Conservation (phyloP, 2,888 invertebrate species). For the Dasysyrphus albostriatus region DNA sequence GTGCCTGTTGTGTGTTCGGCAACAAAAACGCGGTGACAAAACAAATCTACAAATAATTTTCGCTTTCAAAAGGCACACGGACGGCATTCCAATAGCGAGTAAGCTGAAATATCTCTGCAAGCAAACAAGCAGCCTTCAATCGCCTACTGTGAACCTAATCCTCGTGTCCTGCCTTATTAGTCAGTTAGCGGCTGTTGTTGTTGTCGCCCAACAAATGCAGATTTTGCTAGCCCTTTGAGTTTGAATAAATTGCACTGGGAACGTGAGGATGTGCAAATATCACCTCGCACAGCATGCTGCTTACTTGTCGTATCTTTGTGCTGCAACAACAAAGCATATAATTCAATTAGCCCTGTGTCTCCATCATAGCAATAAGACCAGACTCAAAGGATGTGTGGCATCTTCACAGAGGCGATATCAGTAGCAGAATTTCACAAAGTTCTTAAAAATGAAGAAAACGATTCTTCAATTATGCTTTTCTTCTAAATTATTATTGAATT, state of each 20-base stretch:
- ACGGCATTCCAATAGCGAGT: conserved; percentile 46
- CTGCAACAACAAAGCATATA: conserved; percentile 73
- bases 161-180: conserved; percentile 74
- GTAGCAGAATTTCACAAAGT: conserved; percentile 16
- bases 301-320: conserved; percentile 63
- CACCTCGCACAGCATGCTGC: conserved; percentile 68
- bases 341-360: conserved; percentile 73
- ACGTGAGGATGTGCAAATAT: conserved; percentile 75
- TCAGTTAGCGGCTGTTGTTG: conserved; percentile 64
- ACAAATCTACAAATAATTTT: conserved; percentile 76
- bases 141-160: conserved; percentile 73
- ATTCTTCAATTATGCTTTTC: too few relatives aligned
- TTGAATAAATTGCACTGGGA: conserved; percentile 66
- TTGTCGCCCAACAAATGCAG: conserved; percentile 59
- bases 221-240: conserved; percentile 67
- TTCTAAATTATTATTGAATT: too few relatives aligned
- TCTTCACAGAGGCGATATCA: conserved; percentile 45
- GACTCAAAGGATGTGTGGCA: conserved; percentile 68
- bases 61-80: conserved; percentile 66
- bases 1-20: conserved; percentile 11
- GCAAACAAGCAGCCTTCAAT: conserved; percentile 18
- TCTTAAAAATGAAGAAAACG: too few relatives aligned
- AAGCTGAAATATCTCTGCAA: not conserved
- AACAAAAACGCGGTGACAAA: conserved; percentile 72
- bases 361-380: conserved; percentile 45